Evolutionary conservation across 1,140 invertebrate genomes (phyloP), one percentile per base, ranked within the genome.

Genomic region (Colletes gigas): DNA sequence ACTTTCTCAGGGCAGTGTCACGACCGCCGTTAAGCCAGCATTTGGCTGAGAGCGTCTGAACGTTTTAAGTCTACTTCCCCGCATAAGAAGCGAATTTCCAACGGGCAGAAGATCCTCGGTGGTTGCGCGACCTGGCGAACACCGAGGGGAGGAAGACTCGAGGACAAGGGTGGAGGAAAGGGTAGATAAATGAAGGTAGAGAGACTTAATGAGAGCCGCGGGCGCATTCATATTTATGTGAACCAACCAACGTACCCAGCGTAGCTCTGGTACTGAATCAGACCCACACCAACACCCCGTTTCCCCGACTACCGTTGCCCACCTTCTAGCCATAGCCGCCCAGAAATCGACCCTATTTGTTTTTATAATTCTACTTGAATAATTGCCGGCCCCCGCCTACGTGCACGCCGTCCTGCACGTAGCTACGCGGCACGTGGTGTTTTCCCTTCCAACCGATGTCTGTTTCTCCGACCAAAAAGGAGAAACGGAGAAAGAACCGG

Each of bases 161-260:
- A 73, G 81, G 81, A 83, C 78, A 79, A 70, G 78, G 78, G 62
- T 14, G 21, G n/a, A n/a, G 30, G 81, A 47, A 70, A 59, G 77
- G 81, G 81, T 74, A 86, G 85, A 86, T 86, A 86, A 86, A 86
- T 86, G 85, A 86, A 88, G 84, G 86, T 84, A 82, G 85, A 86
- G 84, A 88, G 87, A 90, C 89, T 91, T 91, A 91, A 91, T 90
- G 89, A 91, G 90, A 88, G 88, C 86, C 90, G 78, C 83, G 89
- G 87, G 90, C 89, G 89, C 90, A 89, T 91, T 91, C 89, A 89
- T 91, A 90, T 91, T 91, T 91, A 90, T 90, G 89, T 78, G 89
- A 88, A 88, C 82, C 77, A 88, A 85, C 82, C 82, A 78, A 86
- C 84, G 83, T 75, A 85, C 75, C 83, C 78, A 63, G 59, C 80